A percentile compares a stretch with the other conserved stretches of the same genome.
Conservation (phyloP, 2,888 invertebrate genomes). For the Embidobia sp. region DNA sequence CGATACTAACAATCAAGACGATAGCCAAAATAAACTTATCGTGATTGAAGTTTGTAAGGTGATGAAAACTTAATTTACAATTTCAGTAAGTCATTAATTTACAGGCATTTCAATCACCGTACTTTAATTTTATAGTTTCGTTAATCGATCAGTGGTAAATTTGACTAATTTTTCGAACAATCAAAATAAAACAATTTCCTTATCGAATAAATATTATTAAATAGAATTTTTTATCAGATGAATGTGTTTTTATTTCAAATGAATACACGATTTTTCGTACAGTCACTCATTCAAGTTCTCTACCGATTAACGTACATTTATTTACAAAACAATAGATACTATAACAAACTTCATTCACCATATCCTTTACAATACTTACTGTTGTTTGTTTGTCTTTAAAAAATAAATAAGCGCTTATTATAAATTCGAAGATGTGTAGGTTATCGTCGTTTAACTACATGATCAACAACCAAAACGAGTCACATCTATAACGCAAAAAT, state of each 20-base stretch:
- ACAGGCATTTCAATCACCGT: neutral
- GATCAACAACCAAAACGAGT: slow-evolving; percentile 40
- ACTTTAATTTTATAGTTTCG: neutral
- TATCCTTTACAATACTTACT: slow-evolving; percentile 69
- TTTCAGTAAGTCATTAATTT: neutral
- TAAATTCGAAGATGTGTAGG: slow-evolving; percentile 30
- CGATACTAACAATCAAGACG: slow-evolving; percentile 57
- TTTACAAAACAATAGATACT: slow-evolving; percentile 48
- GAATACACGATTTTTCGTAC: too few relatives aligned
- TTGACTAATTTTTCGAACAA: slow-evolving; percentile 33
- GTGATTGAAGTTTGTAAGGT: slow-evolving; percentile 59
- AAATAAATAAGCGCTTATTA: slow-evolving; percentile 65
- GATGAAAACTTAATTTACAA: slow-evolving; percentile 20
- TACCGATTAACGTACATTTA: slow-evolving; percentile 8
- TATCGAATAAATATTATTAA: too few relatives aligned
- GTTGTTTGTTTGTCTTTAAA: slow-evolving; percentile 19
- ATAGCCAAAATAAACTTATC: slow-evolving; percentile 45
- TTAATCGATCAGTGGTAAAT: slow-evolving; percentile 1
- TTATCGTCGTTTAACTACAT: slow-evolving; percentile 50
- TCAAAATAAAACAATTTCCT: too few relatives aligned
- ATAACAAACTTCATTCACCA: slow-evolving; percentile 63
- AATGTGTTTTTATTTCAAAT: too few relatives aligned
- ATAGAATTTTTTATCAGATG: too few relatives aligned
- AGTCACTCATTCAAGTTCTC: too few relatives aligned
- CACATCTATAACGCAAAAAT: slow-evolving; percentile 21